These are phyloP conservation scores for Sebastiscus albofasciatus DNA, from an alignment of 2,797 vertebrate species.

Conservation along the genomic window DNA sequence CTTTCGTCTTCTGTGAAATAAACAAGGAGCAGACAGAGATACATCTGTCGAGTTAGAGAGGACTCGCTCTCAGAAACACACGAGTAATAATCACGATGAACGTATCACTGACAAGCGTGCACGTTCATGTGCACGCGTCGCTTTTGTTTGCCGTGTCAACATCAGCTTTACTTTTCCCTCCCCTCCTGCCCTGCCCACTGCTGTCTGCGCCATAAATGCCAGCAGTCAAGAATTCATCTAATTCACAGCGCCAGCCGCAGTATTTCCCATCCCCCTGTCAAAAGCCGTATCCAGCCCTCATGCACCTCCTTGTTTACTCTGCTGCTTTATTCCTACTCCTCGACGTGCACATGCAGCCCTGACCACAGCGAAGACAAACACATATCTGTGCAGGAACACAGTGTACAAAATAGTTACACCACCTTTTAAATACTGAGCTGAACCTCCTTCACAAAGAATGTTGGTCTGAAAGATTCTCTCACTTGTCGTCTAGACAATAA, in stretches of 20 bases:
- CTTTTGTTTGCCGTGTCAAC: constrained; percentile 59
- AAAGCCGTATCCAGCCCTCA: constrained; percentile 42
- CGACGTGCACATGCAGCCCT: constrained; percentile 13
- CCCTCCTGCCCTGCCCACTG: background rate
- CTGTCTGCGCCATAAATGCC: constrained; percentile 49
- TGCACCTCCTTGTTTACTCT: constrained; percentile 61
- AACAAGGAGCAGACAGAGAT: constrained; percentile 1
- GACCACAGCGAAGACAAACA: constrained; percentile 32
- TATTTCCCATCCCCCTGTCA: constrained; percentile 71
- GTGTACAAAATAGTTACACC: background rate
- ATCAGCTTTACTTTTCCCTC: constrained; percentile 17
- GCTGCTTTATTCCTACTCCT: constrained; percentile 48
- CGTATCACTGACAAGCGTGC: background rate
- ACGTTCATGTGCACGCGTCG: background rate
- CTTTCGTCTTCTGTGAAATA: constrained; percentile 1
- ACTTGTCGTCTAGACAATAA: background rate
- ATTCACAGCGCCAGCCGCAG: constrained; percentile 51
- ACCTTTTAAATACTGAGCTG: constrained; percentile 8
- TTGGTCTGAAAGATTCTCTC: background rate
- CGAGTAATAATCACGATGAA: background rate
- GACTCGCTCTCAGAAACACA: background rate
- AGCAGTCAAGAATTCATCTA: constrained; percentile 67
- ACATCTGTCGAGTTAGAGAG: background rate
- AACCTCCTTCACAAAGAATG: background rate
- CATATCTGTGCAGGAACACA: constrained; percentile 3